A percentile compares a stretch with the other conserved stretches of the same genome.
These are phyloP conservation scores for Trichacis sp. DNA, from an alignment of 2,888 invertebrate genomes.

Conservation along the genomic window DNA sequence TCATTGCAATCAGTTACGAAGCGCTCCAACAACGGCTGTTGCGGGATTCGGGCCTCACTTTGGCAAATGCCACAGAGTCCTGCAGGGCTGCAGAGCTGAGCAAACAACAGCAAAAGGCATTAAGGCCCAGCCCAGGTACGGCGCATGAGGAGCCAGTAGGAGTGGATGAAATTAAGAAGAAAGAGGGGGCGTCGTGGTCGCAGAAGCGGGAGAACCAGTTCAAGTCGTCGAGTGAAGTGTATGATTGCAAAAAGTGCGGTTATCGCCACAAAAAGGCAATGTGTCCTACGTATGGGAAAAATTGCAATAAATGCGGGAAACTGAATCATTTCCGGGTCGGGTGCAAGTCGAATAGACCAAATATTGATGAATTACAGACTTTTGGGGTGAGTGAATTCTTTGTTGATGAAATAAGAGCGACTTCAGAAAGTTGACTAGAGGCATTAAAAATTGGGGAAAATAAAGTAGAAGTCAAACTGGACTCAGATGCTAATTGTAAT, in stretches of 20 bases:
- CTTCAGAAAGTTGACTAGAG: neutral
- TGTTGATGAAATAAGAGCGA: constrained; percentile 1
- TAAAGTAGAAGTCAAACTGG: constrained; percentile 12
- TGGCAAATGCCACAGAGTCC: constrained; percentile 29
- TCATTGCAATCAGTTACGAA: constrained; percentile 34
- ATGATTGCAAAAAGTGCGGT: constrained; percentile 14
- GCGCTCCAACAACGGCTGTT: constrained; percentile 34
- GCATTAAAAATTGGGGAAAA: neutral
- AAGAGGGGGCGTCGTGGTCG: neutral
- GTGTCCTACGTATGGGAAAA: constrained; percentile 25
- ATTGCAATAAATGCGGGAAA: constrained; percentile 17
- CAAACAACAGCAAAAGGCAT: constrained; percentile 1
- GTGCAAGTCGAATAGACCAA: constrained; percentile 3
- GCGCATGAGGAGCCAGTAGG: neutral
- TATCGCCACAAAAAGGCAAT: neutral
- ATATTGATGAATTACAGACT: constrained; percentile 1
- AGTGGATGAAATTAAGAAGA: constrained; percentile 1
- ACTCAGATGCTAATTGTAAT: constrained; percentile 18
- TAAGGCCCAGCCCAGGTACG: neutral
- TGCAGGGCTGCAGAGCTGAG: constrained; percentile 34
- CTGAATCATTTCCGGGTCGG: constrained; percentile 27
- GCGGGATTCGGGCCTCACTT: constrained; percentile 29
- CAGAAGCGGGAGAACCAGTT: too few species aligned
- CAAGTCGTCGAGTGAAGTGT: neutral
- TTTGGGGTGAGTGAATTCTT: constrained; percentile 7